Base-by-base conservation (phyloP, 2,888 invertebrate species). In the Caenorhabditis sp. region DNA sequence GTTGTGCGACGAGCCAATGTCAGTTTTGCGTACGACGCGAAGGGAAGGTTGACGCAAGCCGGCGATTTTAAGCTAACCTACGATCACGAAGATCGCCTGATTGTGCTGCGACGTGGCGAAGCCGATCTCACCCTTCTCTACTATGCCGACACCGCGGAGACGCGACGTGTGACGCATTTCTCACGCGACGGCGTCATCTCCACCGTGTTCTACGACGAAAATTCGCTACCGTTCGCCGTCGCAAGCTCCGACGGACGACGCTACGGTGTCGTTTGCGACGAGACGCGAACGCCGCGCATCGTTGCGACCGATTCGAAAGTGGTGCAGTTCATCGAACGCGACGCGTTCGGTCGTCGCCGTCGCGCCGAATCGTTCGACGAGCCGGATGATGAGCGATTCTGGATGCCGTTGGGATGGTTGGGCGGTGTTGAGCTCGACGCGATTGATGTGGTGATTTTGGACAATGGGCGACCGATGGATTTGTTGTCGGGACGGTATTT, bases 351-450 rank as follows among this genome's bases (percentile, higher is more conserved):
- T n/a, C n/a, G n/a, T n/a, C n/a, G n/a, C n/a, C n/a, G n/a, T n/a
- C n/a, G n/a, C n/a, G n/a, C n/a, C n/a, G n/a, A n/a, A n/a, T n/a
- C n/a, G n/a, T n/a, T n/a, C n/a, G n/a, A n/a, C n/a, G n/a, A n/a
- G n/a, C 23, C 62, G 21, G 59, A 3, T 19, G 53, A 62, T 12
- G 61, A 50, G 6, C 12, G 17, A 1, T 58, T 58, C 60, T 71
- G 62, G 63, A n/a, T 76, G 1, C 80, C 80, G 0, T 19, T 80
- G 23, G 80, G 80, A 5, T 77, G 62, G 31, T 58, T 66, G 19
- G 73, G 76, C 6, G 79, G 79, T 17, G 53, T 79, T 23, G 79
- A 79, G 43, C 62, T 79, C 51, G 58, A 76, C 1, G 76, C 70
- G 17, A 21, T 78, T 12, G 54, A 62, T 1, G 59, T 79, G 2